Percentiles rank a stretch among this genome's conserved stretches.
phyloP scores from a whole-genome alignment of 2,113 vertebrate genomes.

The Zapornia atra region DNA sequence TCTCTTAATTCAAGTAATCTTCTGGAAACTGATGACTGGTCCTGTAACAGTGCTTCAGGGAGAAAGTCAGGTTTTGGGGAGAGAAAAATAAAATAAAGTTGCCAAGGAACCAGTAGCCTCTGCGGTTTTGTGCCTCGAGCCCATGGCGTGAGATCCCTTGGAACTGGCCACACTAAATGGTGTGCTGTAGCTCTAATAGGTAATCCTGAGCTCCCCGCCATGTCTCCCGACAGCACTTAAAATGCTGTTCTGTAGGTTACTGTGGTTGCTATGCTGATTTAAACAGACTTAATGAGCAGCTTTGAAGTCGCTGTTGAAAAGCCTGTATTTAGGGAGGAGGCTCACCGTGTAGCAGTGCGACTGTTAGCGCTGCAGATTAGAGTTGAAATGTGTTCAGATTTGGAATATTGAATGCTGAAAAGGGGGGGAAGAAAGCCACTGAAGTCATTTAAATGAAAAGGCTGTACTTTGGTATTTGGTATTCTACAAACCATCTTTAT shows the following conservation, averaged over 20 bases:
- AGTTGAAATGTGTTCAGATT: neutral
- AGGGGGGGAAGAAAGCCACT: neutral
- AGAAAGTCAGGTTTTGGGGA: neutral
- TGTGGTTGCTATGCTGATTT: constrained; percentile 33
- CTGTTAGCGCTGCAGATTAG: neutral
- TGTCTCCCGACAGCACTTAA: constrained; percentile 30
- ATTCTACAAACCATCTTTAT: neutral
- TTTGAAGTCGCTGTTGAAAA: constrained; percentile 25
- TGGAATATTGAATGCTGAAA: neutral
- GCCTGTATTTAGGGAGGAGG: neutral
- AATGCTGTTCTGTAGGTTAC: constrained; percentile 1
- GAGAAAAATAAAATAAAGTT: neutral
- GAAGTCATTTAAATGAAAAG: neutral
- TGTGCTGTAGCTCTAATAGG: neutral
- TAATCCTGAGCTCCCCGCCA: constrained; percentile 4
- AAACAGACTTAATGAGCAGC: constrained; percentile 39
- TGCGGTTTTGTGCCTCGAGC: neutral
- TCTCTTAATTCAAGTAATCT: neutral
- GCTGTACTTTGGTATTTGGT: neutral
- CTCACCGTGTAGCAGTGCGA: neutral
- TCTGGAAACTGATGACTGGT: neutral
- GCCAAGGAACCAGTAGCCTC: neutral
- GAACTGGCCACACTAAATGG: neutral
- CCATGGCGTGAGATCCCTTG: neutral
- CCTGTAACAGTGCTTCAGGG: neutral